A percentile compares a stretch with the other conserved stretches of the same genome.
Evolutionary conservation across 1,140 invertebrate genomes (phyloP).

Genomic region (Metaphire vulgaris): DNA sequence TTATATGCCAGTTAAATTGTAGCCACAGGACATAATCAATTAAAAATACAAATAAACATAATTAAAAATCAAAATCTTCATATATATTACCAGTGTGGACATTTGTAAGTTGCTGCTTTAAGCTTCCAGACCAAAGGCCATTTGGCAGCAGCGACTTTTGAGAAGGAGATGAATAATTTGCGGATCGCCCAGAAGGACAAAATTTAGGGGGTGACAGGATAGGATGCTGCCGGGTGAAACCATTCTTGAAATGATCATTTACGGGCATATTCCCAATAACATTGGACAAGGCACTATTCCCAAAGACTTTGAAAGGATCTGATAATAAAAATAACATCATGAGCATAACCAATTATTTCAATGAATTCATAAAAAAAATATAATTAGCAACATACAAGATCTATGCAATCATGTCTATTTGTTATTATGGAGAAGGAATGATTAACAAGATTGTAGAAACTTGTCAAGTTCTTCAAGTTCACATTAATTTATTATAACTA

Average conservation of each 20-base stretch:
- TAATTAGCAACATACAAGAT: not conserved
- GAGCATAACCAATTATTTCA: not conserved
- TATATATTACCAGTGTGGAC: no score
- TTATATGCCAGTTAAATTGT: not conserved
- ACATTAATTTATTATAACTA: no score
- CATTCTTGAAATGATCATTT: no score
- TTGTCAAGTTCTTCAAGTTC: no score
- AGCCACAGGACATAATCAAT: not conserved
- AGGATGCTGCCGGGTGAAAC: not conserved
- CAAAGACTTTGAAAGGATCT: not conserved
- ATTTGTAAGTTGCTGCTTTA: no score
- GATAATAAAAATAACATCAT: not conserved
- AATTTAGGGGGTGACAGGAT: not conserved
- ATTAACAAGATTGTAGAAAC: no score
- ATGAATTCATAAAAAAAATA: not conserved
- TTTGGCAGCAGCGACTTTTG: not conserved
- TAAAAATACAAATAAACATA: no score
- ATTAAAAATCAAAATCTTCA: no score
- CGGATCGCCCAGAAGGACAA: no score
- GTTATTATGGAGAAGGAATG: no score
- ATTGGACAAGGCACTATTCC: not conserved
- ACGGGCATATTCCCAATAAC: not conserved
- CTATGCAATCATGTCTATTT: no score
- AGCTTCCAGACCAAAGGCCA: not conserved
- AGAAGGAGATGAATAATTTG: no score